Conservation (phyloP, 2,888 invertebrate species). For the Xestia rhomboidea region DNA sequence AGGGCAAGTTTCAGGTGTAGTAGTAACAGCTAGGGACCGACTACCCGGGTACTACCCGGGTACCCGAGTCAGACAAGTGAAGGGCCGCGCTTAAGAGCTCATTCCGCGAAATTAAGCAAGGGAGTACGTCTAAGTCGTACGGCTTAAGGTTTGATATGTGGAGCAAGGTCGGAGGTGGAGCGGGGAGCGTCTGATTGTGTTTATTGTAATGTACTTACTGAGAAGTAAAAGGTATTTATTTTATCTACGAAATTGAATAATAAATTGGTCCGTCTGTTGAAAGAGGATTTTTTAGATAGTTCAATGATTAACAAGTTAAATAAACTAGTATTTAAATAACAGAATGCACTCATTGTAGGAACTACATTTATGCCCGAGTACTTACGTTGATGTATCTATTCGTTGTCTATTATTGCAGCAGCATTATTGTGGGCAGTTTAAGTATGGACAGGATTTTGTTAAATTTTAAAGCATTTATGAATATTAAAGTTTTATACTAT, state of each 20-base stretch:
- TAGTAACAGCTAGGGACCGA: conserved; percentile 61
- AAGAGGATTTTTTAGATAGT: background rate
- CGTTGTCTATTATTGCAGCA: background rate
- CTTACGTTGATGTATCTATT: background rate
- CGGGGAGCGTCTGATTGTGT: conserved; percentile 38
- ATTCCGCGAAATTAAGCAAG: conserved; percentile 88
- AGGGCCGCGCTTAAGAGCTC: conserved; percentile 85
- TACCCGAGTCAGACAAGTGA: conserved; percentile 77
- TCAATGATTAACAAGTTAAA: background rate
- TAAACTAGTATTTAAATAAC: background rate
- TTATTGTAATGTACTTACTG: conserved; percentile 19
- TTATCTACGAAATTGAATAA: background rate
- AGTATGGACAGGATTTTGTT: background rate
- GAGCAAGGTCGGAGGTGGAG: conserved; percentile 56
- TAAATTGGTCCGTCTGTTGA: background rate
- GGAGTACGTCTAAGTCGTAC: conserved; percentile 82
- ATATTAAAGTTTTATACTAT: background rate
- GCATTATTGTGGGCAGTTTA: background rate
- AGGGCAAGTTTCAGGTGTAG: conserved; percentile 70
- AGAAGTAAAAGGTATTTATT: background rate
- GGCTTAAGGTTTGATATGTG: conserved; percentile 75
- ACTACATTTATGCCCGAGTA: background rate
- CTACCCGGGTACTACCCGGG: conserved; percentile 2
- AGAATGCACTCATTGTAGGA: background rate
- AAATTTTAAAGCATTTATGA: background rate